These are phyloP conservation scores for Sycon ciliatum DNA, from an alignment of 37 sponge, comb jelly and placozoan genomes.

Conservation along the genomic window DNA sequence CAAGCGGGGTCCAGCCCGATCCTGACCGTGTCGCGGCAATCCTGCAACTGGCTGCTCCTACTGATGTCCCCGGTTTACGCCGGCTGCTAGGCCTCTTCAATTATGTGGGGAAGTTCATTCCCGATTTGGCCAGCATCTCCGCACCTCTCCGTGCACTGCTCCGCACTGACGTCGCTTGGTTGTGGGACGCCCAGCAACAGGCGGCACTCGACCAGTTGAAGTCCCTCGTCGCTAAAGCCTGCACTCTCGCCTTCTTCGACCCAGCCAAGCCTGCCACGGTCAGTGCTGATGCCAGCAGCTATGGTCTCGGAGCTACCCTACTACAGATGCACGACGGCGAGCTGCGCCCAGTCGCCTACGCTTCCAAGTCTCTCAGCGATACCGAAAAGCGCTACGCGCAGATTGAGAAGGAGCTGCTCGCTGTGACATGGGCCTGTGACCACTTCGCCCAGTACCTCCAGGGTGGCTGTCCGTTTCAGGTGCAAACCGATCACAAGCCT, in stretches of 20 bases:
- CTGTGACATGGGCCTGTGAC: background rate
- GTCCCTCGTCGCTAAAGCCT: background rate
- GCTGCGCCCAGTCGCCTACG: background rate
- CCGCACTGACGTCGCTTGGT: background rate
- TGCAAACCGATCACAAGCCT: conserved; percentile 27
- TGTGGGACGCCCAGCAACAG: background rate
- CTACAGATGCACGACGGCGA: conserved; percentile 14
- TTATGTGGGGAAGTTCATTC: background rate
- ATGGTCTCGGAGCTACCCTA: conserved; percentile 5
- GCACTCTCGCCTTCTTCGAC: background rate
- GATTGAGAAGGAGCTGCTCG: conserved; percentile 12
- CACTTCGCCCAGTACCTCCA: conserved; percentile 18
- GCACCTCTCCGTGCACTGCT: background rate
- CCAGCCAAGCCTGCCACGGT: background rate
- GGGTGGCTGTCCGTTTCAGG: background rate
- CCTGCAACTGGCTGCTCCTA: conserved; percentile 40
- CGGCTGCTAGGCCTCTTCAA: conserved; percentile 24
- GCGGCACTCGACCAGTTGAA: background rate
- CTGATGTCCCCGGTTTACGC: conserved; percentile 26
- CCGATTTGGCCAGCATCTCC: background rate
- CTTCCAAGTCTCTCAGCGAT: background rate
- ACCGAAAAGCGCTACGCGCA: background rate
- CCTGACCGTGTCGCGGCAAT: conserved; percentile 43
- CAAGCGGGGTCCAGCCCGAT: conserved; percentile 35
- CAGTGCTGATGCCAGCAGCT: background rate